Conservation (phyloP, 2,797 vertebrate genomes). For the Hippoglossus hippoglossus region DNA sequence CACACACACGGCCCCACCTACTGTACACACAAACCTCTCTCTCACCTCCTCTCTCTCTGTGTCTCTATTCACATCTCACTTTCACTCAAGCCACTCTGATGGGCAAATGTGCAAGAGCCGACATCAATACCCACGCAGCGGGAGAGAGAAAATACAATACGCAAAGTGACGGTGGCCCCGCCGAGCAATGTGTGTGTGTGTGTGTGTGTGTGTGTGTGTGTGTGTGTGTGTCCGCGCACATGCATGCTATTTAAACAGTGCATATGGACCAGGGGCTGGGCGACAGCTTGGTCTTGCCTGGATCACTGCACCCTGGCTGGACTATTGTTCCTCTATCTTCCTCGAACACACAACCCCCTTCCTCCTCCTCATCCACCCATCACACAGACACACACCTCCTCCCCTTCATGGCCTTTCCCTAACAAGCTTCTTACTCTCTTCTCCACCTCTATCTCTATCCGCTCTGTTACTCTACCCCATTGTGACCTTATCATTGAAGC, state of each 20-base stretch:
- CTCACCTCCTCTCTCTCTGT: conserved; percentile 29
- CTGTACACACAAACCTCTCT: conserved; percentile 22
- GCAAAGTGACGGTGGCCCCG: conserved; percentile 39
- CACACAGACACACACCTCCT: conserved; percentile 53
- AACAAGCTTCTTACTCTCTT: conserved; percentile 42
- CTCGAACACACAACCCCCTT: conserved; percentile 18
- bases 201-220: conserved; percentile 9
- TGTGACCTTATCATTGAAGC: not conserved
- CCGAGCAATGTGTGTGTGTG: conserved; percentile 21
- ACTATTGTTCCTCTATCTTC: conserved; percentile 72
- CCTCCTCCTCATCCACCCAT: not conserved
- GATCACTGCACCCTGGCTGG: conserved; percentile 80
- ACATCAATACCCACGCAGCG: conserved; percentile 11
- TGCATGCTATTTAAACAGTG: conserved; percentile 59
- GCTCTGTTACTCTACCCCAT: conserved; percentile 5
- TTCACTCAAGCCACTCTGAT: conserved; percentile 28
- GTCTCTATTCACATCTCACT: conserved; percentile 22
- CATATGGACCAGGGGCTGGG: conserved; percentile 76
- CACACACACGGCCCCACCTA: conserved; percentile 17
- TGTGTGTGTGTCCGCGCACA: conserved; percentile 5
- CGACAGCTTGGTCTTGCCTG: conserved; percentile 84
- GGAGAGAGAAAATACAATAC: conserved; percentile 18
- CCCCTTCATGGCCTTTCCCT: conserved; percentile 31
- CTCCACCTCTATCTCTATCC: conserved; percentile 9
- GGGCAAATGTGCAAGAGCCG: conserved; percentile 10